phyloP scores from a whole-genome alignment of 2,888 invertebrate species.

The Perizoma flavofasciatum region DNA sequence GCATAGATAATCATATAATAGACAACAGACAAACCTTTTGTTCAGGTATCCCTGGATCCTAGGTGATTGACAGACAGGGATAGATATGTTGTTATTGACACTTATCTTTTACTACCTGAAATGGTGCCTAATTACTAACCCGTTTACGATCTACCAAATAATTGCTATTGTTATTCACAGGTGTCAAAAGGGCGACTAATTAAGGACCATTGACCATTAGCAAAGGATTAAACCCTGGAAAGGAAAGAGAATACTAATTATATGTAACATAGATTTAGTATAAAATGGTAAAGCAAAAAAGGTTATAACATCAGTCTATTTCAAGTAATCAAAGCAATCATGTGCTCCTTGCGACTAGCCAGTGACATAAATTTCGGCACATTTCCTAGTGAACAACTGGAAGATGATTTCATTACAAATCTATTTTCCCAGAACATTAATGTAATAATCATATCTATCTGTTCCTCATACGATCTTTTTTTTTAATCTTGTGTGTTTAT shows the following conservation, averaged over 20 bases:
- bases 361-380: constrained; percentile 28
- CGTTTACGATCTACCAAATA: constrained; percentile 9
- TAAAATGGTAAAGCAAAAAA: constrained; percentile 38
- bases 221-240: constrained; percentile 32
- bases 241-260: constrained; percentile 46
- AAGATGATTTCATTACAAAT: constrained; percentile 26
- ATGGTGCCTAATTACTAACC: constrained; percentile 4
- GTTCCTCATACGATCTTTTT: not conserved
- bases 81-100: constrained; percentile 18
- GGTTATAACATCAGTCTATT: constrained; percentile 41
- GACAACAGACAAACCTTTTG: too few species aligned
- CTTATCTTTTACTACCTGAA: constrained; percentile 19
- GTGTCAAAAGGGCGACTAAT: constrained; percentile 32
- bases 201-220: constrained; percentile 32
- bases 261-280: constrained; percentile 29
- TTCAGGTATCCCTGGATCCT: too few species aligned
- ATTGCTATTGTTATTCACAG: constrained; percentile 22
- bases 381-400: constrained; percentile 18
- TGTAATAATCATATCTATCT: constrained; percentile 13
- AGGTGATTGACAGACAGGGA: not conserved
- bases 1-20: too few species aligned
- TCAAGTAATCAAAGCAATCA: constrained; percentile 44
- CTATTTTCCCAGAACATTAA: constrained; percentile 18
- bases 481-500: not conserved
- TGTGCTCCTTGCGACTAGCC: constrained; percentile 41